Conservation (phyloP, 2,113 vertebrate genomes). For the Oceanodroma tethys region DNA sequence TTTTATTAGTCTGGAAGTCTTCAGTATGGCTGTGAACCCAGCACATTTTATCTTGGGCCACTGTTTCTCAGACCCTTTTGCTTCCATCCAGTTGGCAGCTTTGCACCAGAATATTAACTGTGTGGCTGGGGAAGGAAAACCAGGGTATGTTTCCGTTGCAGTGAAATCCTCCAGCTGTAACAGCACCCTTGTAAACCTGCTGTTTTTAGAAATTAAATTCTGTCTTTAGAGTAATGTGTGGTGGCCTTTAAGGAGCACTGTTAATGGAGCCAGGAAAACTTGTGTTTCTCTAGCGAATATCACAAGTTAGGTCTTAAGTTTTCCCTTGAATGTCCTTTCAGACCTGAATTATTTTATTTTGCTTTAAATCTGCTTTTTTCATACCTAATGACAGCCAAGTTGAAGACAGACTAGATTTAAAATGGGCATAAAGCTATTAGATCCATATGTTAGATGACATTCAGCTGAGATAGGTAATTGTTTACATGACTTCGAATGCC, state of each 20-base stretch:
- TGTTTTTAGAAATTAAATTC: background rate
- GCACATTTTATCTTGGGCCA: background rate
- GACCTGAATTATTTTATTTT: conserved; percentile 2
- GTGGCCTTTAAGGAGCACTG: background rate
- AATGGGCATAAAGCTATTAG: conserved; percentile 4
- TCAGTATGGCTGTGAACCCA: background rate
- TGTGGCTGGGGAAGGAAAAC: background rate
- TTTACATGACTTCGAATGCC: conserved; percentile 51
- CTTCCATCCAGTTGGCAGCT: background rate
- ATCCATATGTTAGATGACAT: conserved; percentile 21
- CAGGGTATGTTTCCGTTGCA: accelerated
- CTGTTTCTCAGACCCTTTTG: background rate
- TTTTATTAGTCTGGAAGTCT: background rate
- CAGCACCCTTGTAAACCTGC: background rate
- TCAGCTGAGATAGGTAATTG: conserved; percentile 15
- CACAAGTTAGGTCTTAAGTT: background rate
- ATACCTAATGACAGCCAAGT: background rate
- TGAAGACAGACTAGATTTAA: conserved; percentile 21
- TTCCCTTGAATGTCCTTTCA: conserved; percentile 19
- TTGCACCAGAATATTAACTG: background rate
- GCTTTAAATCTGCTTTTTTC: background rate
- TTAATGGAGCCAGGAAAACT: background rate
- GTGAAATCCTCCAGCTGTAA: background rate
- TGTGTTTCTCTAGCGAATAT: background rate
- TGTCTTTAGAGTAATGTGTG: background rate